Base-by-base conservation (phyloP, 2,113 vertebrate species). In the Megaptera novaeangliae region DNA sequence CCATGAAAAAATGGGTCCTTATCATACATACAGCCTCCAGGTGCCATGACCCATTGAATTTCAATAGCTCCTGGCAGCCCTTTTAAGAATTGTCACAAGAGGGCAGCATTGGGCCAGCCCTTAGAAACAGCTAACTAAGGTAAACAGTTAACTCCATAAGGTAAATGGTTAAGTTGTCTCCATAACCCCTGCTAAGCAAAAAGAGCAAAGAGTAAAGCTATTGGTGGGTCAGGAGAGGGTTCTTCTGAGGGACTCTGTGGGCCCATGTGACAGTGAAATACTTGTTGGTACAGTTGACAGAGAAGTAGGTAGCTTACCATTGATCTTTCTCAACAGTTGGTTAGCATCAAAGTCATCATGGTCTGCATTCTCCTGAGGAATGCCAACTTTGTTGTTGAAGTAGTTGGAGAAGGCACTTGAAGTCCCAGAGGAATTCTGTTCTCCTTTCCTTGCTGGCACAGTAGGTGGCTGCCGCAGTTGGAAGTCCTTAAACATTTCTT, bases 401-500 rank as follows among this genome's bases (percentile, higher is more conserved):
- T 99, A 99, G 97, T 97, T 98, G 20, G 98, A 98, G 83, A 99
- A 99, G 68, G 98, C 95, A 84, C 97, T 98, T 1, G 84, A 98
- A 90, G 97, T 75, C 94, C 96, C 98, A 74, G 97, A 17, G 25
- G 95, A 31, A 80, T 74, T 97, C 69, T 98, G 98, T 49, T 99
- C 99, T 85, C 99, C 99, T 98, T 98, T 99, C 96, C 99, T 99
- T 0, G 99, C 99, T 7, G 99, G 99, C 44, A 99, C 99, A 36
- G 99, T 98, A 8, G 99, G 99, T 10, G 99, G 99, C 66, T 99
- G 99, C 93, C 98, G 99, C 49, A 99, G 94, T 86, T 99, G 99
- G 97, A 99, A 99, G 97, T 99, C 99, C 98, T 99, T 99, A 97
- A 99, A 99, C 99, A 99, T 99, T 93, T 99, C 99, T 96, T 99